Base-by-base conservation (phyloP, 2,888 invertebrate species). In the Operophtera brumata region DNA sequence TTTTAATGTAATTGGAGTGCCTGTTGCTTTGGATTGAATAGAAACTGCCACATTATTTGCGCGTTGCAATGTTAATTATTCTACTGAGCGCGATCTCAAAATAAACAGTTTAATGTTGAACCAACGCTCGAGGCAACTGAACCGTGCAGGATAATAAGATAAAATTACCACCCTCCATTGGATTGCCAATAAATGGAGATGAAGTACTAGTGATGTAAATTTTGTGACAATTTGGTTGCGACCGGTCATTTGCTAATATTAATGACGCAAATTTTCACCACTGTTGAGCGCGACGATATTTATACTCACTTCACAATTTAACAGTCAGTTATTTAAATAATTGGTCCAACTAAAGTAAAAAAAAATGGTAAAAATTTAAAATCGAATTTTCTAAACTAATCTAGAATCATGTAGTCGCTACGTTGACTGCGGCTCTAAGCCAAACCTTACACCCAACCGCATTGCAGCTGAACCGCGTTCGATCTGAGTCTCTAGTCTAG, bases 211-310 rank as follows among this genome's bases (percentile, higher is more conserved):
- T 70, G 68, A 71, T 70, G 76, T 71, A 70, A 67, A 73, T 75
- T 78, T 74, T 67, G 70, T 59, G 69, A 75, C 74, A 76, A 75
- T 72, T 76, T 75, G 67, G 72, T 73, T 65, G 67, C 62, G 68
- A 68, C 54, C 69, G 66, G 73, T 73, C 70, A 78, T 78, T 80
- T 77, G 62, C 62, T 59, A 66, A 75, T 80, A 78, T 77, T 74
- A 70, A 78, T 76, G 73, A 71, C 57, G 64, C 64, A 70, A 74
- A 75, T 75, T 78, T 75, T 73, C 67, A 59, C 65, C 67, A 70
- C 65, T 66, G 73, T 71, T 64, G 69, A 72, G 71, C 68, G 70
- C 68, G 73, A 71, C 70, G 70, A 65, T 67, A 55, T 60, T 49
- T 45, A 39, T 56, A 56, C 58, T 51, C n/a, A 45, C 36, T 54